phyloP scores from a whole-genome alignment of 1,140 invertebrate genomes.

The Pristionchus pacificus region DNA sequence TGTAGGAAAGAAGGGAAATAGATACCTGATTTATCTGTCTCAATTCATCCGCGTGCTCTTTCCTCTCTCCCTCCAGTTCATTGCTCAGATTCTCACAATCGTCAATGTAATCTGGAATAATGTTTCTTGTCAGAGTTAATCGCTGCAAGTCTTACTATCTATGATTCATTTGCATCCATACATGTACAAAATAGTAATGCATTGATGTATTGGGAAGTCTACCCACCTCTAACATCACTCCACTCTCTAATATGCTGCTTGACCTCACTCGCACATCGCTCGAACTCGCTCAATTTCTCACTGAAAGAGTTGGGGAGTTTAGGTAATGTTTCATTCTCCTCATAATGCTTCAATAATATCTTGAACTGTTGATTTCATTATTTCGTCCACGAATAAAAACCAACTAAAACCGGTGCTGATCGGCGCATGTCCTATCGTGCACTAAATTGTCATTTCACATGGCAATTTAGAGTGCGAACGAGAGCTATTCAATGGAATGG shows the following conservation, averaged over 20 bases:
- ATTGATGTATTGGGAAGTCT: too few relatives aligned
- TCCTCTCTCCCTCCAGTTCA: slow-evolving; percentile 27
- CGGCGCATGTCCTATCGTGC: too few relatives aligned
- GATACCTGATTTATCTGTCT: slow-evolving; percentile 39
- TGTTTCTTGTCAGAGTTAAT: neutral
- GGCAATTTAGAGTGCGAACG: too few relatives aligned
- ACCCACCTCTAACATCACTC: neutral
- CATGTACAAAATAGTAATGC: slow-evolving; percentile 3
- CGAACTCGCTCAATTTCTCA: neutral
- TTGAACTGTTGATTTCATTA: too few relatives aligned
- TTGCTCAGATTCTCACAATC: slow-evolving; percentile 19
- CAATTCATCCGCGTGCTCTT: slow-evolving; percentile 35
- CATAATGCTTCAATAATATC: too few relatives aligned
- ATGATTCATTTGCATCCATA: slow-evolving; percentile 5
- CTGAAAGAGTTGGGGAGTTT: too few relatives aligned
- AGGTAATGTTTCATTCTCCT: too few relatives aligned
- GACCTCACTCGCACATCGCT: neutral
- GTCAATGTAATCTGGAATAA: slow-evolving; percentile 5
- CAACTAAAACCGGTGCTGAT: too few relatives aligned
- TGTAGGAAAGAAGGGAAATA: neutral
- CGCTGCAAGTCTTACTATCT: slow-evolving; percentile 12
- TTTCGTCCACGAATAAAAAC: too few relatives aligned
- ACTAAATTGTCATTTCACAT: too few relatives aligned
- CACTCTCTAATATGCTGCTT: neutral
- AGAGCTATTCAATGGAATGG: too few relatives aligned